These are phyloP conservation scores for Notolabrus celidotus DNA, from an alignment of 2,797 vertebrate genomes.

Conservation along the genomic window DNA sequence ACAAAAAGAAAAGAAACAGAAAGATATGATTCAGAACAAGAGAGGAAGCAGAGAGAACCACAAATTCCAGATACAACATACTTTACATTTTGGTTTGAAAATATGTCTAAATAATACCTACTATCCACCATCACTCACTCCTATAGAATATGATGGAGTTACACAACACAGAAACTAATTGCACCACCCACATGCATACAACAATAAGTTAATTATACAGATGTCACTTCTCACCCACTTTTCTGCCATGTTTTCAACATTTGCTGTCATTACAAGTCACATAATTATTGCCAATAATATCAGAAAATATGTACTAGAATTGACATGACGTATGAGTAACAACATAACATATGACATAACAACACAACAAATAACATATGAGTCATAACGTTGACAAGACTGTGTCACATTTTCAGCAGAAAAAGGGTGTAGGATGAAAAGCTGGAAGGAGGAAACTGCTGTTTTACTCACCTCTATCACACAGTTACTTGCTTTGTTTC, in stretches of 20 bases:
- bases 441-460: no score
- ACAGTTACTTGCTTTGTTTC: no score
- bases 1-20: no score
- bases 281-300: conserved; percentile 63
- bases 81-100: not conserved
- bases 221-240: conserved; percentile 68
- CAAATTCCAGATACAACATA: conserved; percentile 3
- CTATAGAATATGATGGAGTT: conserved; percentile 31
- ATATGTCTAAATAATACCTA: conserved; percentile 29
- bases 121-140: conserved; percentile 44
- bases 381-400: no score
- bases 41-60: no score
- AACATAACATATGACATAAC: no score
- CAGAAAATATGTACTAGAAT: conserved; percentile 19
- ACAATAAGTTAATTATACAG: conserved; percentile 71
- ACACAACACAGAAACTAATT: conserved; percentile 40
- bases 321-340: no score
- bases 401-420: no score
- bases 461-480: no score
- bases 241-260: conserved; percentile 52
- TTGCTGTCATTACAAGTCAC: conserved; percentile 63
- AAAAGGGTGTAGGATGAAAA: no score
- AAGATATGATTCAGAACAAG: no score
- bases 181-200: conserved; percentile 57
- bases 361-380: no score